Evolutionary conservation across 2,888 invertebrate species (phyloP).

Genomic region (Tenodera sinensis): DNA sequence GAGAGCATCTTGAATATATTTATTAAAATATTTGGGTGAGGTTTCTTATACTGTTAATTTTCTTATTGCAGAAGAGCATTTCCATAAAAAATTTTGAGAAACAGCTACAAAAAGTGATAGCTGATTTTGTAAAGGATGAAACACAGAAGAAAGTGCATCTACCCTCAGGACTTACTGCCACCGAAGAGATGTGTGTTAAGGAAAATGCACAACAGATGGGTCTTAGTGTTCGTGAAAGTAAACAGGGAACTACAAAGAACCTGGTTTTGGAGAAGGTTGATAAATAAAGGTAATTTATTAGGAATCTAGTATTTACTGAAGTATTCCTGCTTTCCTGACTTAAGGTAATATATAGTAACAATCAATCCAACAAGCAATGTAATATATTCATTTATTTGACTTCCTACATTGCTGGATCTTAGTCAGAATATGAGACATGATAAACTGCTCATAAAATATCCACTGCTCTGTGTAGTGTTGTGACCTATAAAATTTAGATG

Average conservation of each 20-base stretch:
- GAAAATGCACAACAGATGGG: neutral
- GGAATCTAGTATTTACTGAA: too few relatives aligned
- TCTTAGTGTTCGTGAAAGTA: neutral
- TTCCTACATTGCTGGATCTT: too few relatives aligned
- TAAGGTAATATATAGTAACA: too few relatives aligned
- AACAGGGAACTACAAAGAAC: neutral
- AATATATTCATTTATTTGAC: too few relatives aligned
- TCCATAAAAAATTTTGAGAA: neutral
- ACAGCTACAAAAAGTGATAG: neutral
- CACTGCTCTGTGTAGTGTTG: too few relatives aligned
- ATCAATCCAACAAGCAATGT: too few relatives aligned
- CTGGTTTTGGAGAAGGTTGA: neutral
- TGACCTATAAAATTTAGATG: too few relatives aligned
- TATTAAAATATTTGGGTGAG: too few relatives aligned
- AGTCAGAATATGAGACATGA: too few relatives aligned
- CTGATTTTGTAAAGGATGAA: neutral
- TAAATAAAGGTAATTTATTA: neutral
- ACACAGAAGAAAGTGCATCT: neutral
- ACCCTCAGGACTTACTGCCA: conserved; percentile 2
- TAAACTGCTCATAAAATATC: too few relatives aligned
- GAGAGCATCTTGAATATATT: too few relatives aligned
- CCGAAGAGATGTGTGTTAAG: neutral
- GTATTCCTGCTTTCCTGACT: too few relatives aligned
- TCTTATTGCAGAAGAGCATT: neutral
- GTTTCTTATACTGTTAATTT: neutral